Percentiles rank a stretch among this genome's conserved stretches.
These are phyloP conservation scores for Pelosia muscerda DNA, from an alignment of 2,888 invertebrate species.

Conservation along the genomic window DNA sequence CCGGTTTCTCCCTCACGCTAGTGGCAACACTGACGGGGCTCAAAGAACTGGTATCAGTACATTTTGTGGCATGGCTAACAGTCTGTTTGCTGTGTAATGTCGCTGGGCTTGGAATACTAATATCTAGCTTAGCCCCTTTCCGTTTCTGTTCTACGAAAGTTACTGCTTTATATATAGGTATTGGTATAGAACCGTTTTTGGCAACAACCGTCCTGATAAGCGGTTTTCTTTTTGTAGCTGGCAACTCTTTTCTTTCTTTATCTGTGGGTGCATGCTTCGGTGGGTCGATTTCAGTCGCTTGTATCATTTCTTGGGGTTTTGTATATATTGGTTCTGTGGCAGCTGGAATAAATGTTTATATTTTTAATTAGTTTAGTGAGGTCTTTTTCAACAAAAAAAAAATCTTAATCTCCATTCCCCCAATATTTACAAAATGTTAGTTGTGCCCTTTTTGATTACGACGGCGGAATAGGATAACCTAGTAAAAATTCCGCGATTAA, in stretches of 20 bases:
- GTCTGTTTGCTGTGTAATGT: neutral
- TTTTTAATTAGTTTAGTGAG: neutral
- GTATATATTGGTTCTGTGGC: neutral
- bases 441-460: no score
- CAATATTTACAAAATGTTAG: no score
- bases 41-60: constrained; percentile 26
- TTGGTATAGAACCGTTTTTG: constrained; percentile 48
- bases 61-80: constrained; percentile 30
- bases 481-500: no score
- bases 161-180: constrained; percentile 65
- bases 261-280: constrained; percentile 5
- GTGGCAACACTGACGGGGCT: constrained; percentile 21
- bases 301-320: neutral
- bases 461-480: no score
- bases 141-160: constrained; percentile 62
- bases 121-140: constrained; percentile 49
- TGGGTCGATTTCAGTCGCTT: neutral
- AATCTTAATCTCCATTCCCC: no score
- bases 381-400: no score
- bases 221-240: constrained; percentile 45
- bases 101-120: constrained; percentile 58
- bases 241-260: constrained; percentile 15
- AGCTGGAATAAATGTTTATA: neutral
- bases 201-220: constrained; percentile 62
- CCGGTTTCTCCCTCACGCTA: constrained; percentile 33